Evolutionary conservation across 2,797 vertebrate genomes (phyloP).

Genomic region (Macropus fuliginosus): DNA sequence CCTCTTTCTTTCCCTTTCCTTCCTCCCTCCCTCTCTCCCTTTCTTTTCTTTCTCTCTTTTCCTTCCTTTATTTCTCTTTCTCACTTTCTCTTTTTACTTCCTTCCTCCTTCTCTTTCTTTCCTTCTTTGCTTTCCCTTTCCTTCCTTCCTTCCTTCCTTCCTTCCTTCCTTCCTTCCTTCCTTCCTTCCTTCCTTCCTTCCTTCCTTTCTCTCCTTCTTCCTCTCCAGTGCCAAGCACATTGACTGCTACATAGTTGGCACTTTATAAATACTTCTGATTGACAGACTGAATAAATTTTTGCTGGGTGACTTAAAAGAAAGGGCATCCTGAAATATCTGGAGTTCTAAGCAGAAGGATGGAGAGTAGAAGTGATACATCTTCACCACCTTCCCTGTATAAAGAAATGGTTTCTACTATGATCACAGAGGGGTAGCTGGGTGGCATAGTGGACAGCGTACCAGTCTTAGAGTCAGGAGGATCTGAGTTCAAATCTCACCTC

Average conservation of each 20-base stretch:
- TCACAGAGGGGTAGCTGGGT: not conserved
- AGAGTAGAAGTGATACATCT: not conserved
- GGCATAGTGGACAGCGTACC: not conserved
- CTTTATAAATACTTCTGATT: not conserved
- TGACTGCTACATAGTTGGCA: not conserved
- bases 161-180: too few species aligned
- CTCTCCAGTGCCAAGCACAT: not conserved
- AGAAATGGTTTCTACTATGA: not conserved
- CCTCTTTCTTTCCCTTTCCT: too few species aligned
- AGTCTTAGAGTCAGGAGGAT: not conserved
- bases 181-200: too few species aligned
- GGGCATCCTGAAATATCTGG: not conserved
- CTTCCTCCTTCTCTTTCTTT: fast-evolving
- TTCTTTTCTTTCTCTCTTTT: too few species aligned
- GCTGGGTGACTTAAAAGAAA: not conserved
- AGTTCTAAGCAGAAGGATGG: not conserved
- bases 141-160: too few species aligned
- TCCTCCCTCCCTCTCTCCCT: too few species aligned
- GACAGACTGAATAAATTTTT: not conserved
- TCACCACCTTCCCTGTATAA: not conserved
- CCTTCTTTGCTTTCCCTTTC: not conserved
- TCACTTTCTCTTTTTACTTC: fast-evolving
- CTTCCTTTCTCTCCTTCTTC: not conserved
- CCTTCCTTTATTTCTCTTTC: too few species aligned
- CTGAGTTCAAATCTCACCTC: not conserved